A percentile compares a stretch with the other conserved stretches of the same genome.
Conservation (phyloP, 2,113 vertebrate species). For the Dunckerocampus dactyliophorus region DNA sequence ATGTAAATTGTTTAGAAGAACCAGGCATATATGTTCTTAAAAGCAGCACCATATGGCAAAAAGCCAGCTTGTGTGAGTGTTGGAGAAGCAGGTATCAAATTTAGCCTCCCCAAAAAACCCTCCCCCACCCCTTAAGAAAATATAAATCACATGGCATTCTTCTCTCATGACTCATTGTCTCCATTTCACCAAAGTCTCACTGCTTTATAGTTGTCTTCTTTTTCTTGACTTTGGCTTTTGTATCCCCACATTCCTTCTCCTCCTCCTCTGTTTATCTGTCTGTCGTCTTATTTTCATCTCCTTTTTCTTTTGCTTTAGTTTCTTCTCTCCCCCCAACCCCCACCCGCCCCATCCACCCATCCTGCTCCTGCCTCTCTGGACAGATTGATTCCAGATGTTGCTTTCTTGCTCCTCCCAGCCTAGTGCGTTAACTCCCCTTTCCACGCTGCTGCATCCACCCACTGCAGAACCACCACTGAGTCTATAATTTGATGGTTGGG, state of each 20-base stretch:
- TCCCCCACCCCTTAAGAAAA: slow-evolving; percentile 57
- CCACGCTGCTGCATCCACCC: slow-evolving; percentile 16
- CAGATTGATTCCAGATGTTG: slow-evolving; percentile 78
- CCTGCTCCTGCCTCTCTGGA: slow-evolving; percentile 25
- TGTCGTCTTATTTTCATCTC: slow-evolving; percentile 46
- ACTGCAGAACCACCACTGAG: slow-evolving; percentile 24
- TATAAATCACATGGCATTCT: slow-evolving; percentile 72
- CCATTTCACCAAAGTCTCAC: slow-evolving; percentile 43
- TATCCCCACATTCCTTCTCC: slow-evolving; percentile 46
- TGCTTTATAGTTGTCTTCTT: slow-evolving; percentile 33
- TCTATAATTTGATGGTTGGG: slow-evolving; percentile 49
- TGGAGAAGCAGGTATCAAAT: slow-evolving; percentile 54
- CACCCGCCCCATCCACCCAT: slow-evolving; percentile 12
- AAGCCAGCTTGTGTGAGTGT: slow-evolving; percentile 2
- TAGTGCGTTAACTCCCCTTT: slow-evolving; percentile 27
- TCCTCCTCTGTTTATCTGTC: slow-evolving; percentile 23
- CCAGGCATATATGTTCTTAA: slow-evolving; percentile 7
- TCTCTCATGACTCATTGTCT: slow-evolving; percentile 70
- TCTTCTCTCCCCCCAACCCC: slow-evolving; percentile 2
- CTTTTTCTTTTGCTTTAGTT: slow-evolving; percentile 27
- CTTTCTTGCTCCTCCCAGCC: slow-evolving; percentile 39
- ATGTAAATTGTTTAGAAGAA: not conserved
- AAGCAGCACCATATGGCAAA: slow-evolving; percentile 23
- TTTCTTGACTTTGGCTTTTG: slow-evolving; percentile 39
- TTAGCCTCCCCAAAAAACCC: slow-evolving; percentile 21